phyloP scores from a whole-genome alignment of 2,113 vertebrate genomes.

The Glaucomys volans region DNA sequence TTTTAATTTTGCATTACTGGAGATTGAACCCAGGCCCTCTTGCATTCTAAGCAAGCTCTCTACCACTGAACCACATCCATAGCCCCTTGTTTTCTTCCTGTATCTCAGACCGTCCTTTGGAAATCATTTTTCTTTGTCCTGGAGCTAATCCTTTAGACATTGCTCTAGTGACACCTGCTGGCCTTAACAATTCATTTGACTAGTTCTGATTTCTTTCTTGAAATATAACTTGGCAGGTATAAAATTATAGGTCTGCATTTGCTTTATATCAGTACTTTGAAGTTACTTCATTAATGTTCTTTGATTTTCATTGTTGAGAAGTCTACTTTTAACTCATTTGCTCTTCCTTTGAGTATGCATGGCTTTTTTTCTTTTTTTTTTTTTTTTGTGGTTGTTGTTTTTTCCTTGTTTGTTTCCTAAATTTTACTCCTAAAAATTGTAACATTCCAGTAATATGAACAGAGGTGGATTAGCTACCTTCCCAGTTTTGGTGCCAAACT shows the following conservation, averaged over 20 bases:
- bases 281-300: neutral
- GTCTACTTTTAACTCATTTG: neutral
- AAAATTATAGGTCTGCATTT: neutral
- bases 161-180: constrained; percentile 60
- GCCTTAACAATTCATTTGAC: neutral
- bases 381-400: too few relatives aligned
- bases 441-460: too few relatives aligned
- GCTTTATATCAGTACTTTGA: neutral
- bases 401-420: too few relatives aligned
- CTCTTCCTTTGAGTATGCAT: neutral
- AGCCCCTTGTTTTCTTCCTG: neutral
- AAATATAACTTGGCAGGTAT: neutral
- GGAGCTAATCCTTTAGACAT: neutral
- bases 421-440: too few relatives aligned
- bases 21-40: too few relatives aligned
- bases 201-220: neutral
- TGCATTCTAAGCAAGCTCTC: too few relatives aligned
- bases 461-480: too few relatives aligned
- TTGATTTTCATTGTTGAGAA: neutral
- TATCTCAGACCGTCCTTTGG: neutral
- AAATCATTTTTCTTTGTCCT: neutral
- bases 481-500: too few relatives aligned
- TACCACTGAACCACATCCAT: too few relatives aligned
- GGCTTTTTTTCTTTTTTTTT: neutral
- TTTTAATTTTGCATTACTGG: too few relatives aligned